phyloP scores from a whole-genome alignment of 2,113 vertebrate genomes.

The Neogale vison region DNA sequence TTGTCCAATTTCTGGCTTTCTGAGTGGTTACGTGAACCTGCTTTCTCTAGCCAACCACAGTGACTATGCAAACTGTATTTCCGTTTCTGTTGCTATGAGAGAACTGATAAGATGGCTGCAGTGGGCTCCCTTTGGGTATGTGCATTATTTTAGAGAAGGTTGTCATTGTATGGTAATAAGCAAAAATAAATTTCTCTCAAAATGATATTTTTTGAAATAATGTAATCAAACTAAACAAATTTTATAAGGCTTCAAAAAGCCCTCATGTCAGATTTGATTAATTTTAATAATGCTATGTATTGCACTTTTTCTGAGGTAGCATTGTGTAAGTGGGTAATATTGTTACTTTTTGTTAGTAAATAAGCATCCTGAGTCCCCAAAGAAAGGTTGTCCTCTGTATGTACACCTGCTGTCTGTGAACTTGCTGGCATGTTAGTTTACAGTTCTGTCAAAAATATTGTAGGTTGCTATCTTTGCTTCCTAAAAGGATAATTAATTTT shows the following conservation, averaged over 20 bases:
- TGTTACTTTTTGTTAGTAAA: slow-evolving; percentile 32
- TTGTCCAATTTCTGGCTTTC: slow-evolving; percentile 56
- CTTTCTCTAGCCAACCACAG: slow-evolving; percentile 79
- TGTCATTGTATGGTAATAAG: background rate
- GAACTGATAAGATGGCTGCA: slow-evolving; percentile 62
- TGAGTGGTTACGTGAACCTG: slow-evolving; percentile 70
- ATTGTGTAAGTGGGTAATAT: background rate
- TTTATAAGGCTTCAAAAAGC: slow-evolving; percentile 51
- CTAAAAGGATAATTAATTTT: background rate
- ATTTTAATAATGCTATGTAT: slow-evolving; percentile 23
- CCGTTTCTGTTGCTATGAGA: slow-evolving; percentile 55
- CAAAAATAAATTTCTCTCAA: slow-evolving; percentile 45
- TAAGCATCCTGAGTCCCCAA: background rate
- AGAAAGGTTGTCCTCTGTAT: background rate
- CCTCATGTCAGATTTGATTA: background rate
- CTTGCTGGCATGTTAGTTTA: background rate
- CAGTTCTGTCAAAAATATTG: slow-evolving; percentile 25
- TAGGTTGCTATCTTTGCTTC: slow-evolving; percentile 12
- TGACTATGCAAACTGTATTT: slow-evolving; percentile 78
- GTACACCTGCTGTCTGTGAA: background rate
- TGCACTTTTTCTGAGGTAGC: background rate
- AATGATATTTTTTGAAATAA: slow-evolving; percentile 46
- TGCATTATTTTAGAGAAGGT: background rate
- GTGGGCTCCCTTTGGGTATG: slow-evolving; percentile 50
- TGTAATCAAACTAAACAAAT: slow-evolving; percentile 41